Conservation (phyloP, 2,888 invertebrate genomes). For the Apotomis turbidana region DNA sequence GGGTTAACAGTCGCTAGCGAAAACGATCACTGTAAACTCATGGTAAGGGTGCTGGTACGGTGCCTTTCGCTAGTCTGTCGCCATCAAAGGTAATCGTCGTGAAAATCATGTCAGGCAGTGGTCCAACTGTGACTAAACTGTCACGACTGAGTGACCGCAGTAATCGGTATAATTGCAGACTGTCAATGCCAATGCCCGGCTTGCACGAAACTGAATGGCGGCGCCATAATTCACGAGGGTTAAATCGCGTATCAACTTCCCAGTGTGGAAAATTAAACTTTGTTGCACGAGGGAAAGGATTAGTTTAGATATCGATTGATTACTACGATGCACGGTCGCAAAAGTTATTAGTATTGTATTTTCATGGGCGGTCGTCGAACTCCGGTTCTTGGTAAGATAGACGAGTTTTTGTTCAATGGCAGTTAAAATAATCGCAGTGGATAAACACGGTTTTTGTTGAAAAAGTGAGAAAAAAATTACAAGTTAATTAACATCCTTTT, state of each 20-base stretch:
- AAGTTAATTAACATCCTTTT: background rate
- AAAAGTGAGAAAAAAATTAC: background rate
- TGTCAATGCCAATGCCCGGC: slow-evolving; percentile 20
- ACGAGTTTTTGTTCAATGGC: slow-evolving; percentile 2
- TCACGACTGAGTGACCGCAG: slow-evolving; percentile 12
- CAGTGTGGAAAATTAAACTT: background rate
- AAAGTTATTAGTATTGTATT: background rate
- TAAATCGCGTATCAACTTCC: background rate
- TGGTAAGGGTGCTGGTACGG: no score
- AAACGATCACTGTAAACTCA: no score
- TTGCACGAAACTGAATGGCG: slow-evolving; percentile 29
- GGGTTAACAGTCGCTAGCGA: no score
- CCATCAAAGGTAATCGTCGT: no score
- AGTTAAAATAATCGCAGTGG: background rate
- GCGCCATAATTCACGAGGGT: slow-evolving; percentile 20
- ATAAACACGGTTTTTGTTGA: background rate
- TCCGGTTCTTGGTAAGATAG: background rate
- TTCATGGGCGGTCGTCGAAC: slow-evolving; percentile 15
- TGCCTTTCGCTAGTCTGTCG: no score
- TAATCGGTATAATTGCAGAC: slow-evolving; percentile 32
- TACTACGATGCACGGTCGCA: background rate
- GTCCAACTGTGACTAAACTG: slow-evolving; percentile 10
- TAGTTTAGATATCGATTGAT: background rate
- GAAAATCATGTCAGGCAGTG: background rate
- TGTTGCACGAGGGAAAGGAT: background rate